Evolutionary conservation across 2,113 vertebrate species (phyloP), one percentile per base, ranked within the genome.

Genomic region (Psammodynastes pulverulentus): DNA sequence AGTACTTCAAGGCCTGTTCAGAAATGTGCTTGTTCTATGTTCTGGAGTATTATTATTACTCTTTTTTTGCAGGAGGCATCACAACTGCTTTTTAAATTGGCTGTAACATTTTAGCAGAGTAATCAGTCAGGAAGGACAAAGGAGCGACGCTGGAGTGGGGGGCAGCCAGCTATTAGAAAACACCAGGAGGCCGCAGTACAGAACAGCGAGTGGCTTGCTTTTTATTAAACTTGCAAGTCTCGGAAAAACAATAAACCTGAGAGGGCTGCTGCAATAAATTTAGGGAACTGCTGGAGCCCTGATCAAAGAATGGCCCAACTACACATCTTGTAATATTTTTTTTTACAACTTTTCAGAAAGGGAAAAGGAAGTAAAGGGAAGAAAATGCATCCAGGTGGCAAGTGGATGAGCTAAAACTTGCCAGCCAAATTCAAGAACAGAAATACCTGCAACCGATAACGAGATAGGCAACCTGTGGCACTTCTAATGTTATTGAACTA

Each of bases 221-320:
- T 79, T 79, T 79, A 79, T 79, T 79, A 79, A 46, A n/a, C 84
- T 91, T 89, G 79, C 88, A 89, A 15, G 56, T 91, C 67, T 62
- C 56, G 45, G 52, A 86, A 4, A 94, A 49, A 34, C 72, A 79
- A 79, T 79, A 79, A 56, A 91, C 90, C 87, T 87, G 58, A 34
- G 87, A 93, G 52, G 45, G 29, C 92, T 12, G 56, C 49, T 26
- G n/a, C 6, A 24, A 89, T 48, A 24, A 34, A 56, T 91, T 29
- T 92, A 45, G 67, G 46, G 87, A 46, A 89, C 88, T 89, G 48
- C 52, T 56, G 53, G n/a, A 86, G 53, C 24, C 39, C 49, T 58
- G n/a, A 1, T 91, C 17, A 67, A 79, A 86, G 58, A 92, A 56
- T 34, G 46, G 54, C 58, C 6, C 72, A 89, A 84, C 58, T 29